These are phyloP conservation scores for Caenorhabditis imperialis DNA, from an alignment of 2,888 invertebrate genomes.

Conservation along the genomic window DNA sequence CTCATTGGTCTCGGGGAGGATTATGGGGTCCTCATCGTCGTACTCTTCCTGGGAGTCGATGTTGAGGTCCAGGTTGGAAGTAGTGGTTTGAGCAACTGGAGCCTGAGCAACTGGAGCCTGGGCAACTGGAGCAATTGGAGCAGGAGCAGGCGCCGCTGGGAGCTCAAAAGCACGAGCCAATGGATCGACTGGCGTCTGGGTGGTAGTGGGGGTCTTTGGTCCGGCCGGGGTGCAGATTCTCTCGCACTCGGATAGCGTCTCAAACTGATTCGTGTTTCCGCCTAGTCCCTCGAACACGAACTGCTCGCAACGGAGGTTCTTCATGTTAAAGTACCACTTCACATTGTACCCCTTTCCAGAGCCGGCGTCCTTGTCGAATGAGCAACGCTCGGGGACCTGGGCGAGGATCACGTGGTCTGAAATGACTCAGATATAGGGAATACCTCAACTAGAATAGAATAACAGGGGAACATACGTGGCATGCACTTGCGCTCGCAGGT, in stretches of 20 bases:
- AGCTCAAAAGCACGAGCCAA: no score
- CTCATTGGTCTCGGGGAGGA: slow-evolving; percentile 33
- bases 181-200: slow-evolving; percentile 23
- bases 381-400: slow-evolving; percentile 72
- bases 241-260: slow-evolving; percentile 72
- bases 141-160: background rate
- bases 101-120: slow-evolving; percentile 9
- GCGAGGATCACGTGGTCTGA: slow-evolving; percentile 54
- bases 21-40: slow-evolving; percentile 45
- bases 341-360: slow-evolving; percentile 74
- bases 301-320: slow-evolving; percentile 76
- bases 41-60: slow-evolving; percentile 39
- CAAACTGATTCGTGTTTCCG: slow-evolving; percentile 76
- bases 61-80: background rate
- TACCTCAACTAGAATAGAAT: background rate
- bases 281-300: slow-evolving; percentile 76
- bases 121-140: slow-evolving; percentile 2
- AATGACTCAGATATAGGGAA: slow-evolving; percentile 30
- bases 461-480: slow-evolving; percentile 56
- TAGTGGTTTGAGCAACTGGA: slow-evolving; percentile 8
- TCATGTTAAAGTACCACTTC: slow-evolving; percentile 77
- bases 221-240: slow-evolving; percentile 61
- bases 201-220: slow-evolving; percentile 43
- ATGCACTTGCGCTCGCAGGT: slow-evolving; percentile 65
- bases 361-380: slow-evolving; percentile 70